Percentiles rank a stretch among this genome's conserved stretches.
Conservation (phyloP, 1,140 invertebrate species). For the Bombus turneri region DNA sequence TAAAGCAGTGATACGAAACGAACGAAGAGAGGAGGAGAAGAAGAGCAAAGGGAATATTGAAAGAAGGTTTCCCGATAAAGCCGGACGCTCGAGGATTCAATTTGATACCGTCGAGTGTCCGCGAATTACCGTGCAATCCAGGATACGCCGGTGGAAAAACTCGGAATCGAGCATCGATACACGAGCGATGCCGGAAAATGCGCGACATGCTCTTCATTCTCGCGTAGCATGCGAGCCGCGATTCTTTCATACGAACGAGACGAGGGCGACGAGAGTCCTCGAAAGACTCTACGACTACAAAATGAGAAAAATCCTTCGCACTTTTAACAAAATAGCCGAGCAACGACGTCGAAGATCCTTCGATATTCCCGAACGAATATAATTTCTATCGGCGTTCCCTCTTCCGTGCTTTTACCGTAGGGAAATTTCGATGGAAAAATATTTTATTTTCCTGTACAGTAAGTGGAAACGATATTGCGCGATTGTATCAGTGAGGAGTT, state of each 20-base stretch:
- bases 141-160: not conserved
- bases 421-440: not conserved
- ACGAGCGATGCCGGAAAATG: not conserved
- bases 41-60: not conserved
- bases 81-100: not conserved
- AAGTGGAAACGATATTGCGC: not conserved
- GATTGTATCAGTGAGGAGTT: not conserved
- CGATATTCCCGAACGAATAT: not conserved
- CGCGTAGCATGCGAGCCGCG: not conserved
- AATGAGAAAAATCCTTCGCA: conserved; percentile 31
- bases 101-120: conserved; percentile 8
- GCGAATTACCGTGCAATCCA: conserved; percentile 2
- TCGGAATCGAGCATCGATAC: conserved; percentile 12
- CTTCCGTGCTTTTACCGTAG: not conserved
- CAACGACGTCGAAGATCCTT: not conserved
- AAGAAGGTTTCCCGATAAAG: not conserved
- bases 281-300: not conserved
- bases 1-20: not conserved
- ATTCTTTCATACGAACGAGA: conserved; percentile 2
- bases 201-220: not conserved
- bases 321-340: conserved; percentile 28
- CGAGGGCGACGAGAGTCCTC: not conserved
- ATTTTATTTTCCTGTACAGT: not conserved
- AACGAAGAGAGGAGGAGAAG: not conserved
- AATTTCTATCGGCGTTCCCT: not conserved